Evolutionary conservation across 2,113 vertebrate genomes (phyloP).

Genomic region (Aplodontia rufa): DNA sequence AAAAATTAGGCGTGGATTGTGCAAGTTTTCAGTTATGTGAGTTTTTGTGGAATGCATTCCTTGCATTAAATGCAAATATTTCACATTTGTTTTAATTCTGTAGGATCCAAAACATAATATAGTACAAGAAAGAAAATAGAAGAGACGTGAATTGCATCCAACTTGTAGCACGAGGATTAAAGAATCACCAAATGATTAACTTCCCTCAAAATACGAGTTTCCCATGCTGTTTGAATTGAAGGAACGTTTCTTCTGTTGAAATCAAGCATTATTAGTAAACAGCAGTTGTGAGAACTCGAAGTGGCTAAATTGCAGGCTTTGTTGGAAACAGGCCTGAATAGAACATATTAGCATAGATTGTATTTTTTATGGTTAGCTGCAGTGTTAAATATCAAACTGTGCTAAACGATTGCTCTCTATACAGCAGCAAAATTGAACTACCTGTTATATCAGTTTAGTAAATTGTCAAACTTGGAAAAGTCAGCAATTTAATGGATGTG

Average conservation of each 20-base stretch:
- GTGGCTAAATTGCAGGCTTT: slow-evolving; percentile 79
- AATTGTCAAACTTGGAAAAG: slow-evolving; percentile 58
- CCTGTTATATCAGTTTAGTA: slow-evolving; percentile 75
- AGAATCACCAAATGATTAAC: slow-evolving; percentile 69
- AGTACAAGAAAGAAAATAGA: slow-evolving; percentile 13
- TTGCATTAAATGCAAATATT: slow-evolving; percentile 4
- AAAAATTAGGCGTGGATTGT: not conserved
- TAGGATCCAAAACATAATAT: not conserved
- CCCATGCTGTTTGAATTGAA: slow-evolving; percentile 65
- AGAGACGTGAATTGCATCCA: slow-evolving; percentile 46
- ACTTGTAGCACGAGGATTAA: slow-evolving; percentile 60
- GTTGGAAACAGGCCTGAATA: slow-evolving; percentile 73
- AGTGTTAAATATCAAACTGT: slow-evolving; percentile 79
- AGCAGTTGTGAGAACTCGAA: slow-evolving; percentile 69
- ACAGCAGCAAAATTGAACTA: slow-evolving; percentile 65
- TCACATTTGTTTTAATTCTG: slow-evolving; percentile 2
- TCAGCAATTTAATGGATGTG: slow-evolving; percentile 65
- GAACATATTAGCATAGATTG: slow-evolving; percentile 78
- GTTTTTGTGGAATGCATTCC: not conserved
- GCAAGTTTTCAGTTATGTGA: not conserved
- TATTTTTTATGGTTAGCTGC: slow-evolving; percentile 76
- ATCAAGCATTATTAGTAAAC: slow-evolving; percentile 80
- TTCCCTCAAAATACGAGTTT: slow-evolving; percentile 57
- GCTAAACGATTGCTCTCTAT: slow-evolving; percentile 63
- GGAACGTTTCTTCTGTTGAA: slow-evolving; percentile 71